Evolutionary conservation across 2,888 invertebrate genomes (phyloP).

Genomic region (Eugnorisma glareosa): DNA sequence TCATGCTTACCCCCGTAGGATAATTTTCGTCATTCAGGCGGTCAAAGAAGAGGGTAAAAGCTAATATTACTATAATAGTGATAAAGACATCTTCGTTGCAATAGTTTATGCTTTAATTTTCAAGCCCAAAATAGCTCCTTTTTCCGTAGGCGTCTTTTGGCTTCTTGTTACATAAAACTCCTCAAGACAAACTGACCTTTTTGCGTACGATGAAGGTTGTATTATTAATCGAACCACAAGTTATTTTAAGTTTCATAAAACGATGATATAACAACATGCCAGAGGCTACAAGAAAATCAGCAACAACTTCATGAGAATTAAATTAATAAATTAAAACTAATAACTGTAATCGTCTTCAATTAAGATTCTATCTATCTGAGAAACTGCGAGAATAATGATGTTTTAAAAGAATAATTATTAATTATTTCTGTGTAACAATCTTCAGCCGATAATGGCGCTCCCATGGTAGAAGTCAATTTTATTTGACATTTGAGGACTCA

Average conservation of each 20-base stretch:
- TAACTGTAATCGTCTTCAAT: conserved; percentile 50
- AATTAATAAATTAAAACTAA: conserved; percentile 57
- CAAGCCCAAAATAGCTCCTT: background rate
- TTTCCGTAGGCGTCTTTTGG: background rate
- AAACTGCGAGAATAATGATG: conserved; percentile 29
- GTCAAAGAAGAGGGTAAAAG: background rate
- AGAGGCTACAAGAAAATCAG: conserved; percentile 27
- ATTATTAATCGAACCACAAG: background rate
- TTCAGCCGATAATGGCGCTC: conserved; percentile 21
- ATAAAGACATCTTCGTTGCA: background rate
- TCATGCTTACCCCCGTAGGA: no score
- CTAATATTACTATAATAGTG: background rate
- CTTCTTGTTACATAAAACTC: background rate
- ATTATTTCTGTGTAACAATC: conserved; percentile 41
- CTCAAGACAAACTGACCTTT: background rate
- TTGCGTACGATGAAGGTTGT: background rate
- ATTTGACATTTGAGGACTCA: conserved; percentile 21
- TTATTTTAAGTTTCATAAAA: background rate
- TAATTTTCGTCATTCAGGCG: no score
- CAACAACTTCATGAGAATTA: conserved; percentile 20
- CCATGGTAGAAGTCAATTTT: conserved; percentile 27
- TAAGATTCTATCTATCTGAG: conserved; percentile 40
- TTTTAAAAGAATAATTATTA: conserved; percentile 40
- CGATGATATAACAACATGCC: conserved; percentile 6
- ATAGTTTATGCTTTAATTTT: background rate